phyloP scores from a whole-genome alignment of 1,140 invertebrate species.

The Diploscapter pachys region DNA sequence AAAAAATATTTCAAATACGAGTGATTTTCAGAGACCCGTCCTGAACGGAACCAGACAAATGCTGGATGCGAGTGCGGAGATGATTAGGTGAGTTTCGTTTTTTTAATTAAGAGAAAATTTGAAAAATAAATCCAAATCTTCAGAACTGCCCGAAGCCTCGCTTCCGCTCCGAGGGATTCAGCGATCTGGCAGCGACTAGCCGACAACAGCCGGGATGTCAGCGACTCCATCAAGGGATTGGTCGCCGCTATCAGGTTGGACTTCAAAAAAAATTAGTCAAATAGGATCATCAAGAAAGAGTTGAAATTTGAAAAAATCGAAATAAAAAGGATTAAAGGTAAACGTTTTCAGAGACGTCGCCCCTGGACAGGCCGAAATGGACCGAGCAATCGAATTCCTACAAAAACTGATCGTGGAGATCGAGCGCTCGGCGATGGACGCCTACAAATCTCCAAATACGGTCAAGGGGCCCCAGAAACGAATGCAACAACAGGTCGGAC shows the following conservation, averaged over 20 bases:
- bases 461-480: conserved; percentile 34
- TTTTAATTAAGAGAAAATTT: no score
- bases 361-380: conserved; percentile 89
- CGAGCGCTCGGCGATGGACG: conserved; percentile 79
- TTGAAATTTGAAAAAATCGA: no score
- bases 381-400: conserved; percentile 76
- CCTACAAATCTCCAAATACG: conserved; percentile 58
- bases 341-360: conserved; percentile 67
- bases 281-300: no score
- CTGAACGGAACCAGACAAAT: conserved; percentile 76
- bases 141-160: conserved; percentile 75
- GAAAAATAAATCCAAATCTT: no score
- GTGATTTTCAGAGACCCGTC: conserved; percentile 67
- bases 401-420: conserved; percentile 73
- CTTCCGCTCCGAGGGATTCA: conserved; percentile 85
- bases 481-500: conserved; percentile 56
- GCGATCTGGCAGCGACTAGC: conserved; percentile 88
- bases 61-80: conserved; percentile 77
- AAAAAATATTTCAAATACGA: no score
- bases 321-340: no score
- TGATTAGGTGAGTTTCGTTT: conserved; percentile 66
- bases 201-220: conserved; percentile 86
- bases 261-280: no score
- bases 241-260: no score
- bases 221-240: conserved; percentile 88